Conservation (phyloP, 2,888 invertebrate species). For the Chelonus formosanus region DNA sequence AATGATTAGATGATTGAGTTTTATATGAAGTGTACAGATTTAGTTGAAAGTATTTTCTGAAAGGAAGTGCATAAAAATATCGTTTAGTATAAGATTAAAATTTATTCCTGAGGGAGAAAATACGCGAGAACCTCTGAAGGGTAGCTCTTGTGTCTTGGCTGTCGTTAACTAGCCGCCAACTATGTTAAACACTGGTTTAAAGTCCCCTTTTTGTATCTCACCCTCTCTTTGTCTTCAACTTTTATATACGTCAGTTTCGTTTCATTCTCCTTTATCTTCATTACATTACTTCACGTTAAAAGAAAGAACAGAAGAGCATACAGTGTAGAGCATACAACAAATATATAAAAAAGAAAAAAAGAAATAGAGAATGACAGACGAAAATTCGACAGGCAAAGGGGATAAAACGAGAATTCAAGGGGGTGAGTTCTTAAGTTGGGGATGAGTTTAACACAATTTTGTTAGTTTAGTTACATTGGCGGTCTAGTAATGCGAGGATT, state of each 20-base stretch:
- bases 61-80: constrained; percentile 21
- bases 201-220: constrained; percentile 48
- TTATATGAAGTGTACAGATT: too few relatives aligned
- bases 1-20: too few relatives aligned
- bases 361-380: constrained; percentile 6
- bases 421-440: constrained; percentile 40
- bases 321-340: constrained; percentile 3
- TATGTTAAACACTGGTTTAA: constrained; percentile 60
- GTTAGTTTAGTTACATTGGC: constrained; percentile 65
- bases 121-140: constrained; percentile 48
- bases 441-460: constrained; percentile 61
- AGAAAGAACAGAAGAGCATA: background rate
- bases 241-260: constrained; percentile 1
- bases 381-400: constrained; percentile 25
- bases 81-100: constrained; percentile 22
- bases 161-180: constrained; percentile 57
- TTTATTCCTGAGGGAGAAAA: constrained; percentile 17
- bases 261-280: background rate
- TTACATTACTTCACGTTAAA: background rate
- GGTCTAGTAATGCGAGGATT: constrained; percentile 58
- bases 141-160: constrained; percentile 41
- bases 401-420: constrained; percentile 37
- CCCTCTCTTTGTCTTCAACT: constrained; percentile 31
- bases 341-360: background rate
- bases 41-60: background rate